Conservation (phyloP, 30 jellyfish, hydroid and myxozoan species). For the Chrysaora quinquecirrha region DNA sequence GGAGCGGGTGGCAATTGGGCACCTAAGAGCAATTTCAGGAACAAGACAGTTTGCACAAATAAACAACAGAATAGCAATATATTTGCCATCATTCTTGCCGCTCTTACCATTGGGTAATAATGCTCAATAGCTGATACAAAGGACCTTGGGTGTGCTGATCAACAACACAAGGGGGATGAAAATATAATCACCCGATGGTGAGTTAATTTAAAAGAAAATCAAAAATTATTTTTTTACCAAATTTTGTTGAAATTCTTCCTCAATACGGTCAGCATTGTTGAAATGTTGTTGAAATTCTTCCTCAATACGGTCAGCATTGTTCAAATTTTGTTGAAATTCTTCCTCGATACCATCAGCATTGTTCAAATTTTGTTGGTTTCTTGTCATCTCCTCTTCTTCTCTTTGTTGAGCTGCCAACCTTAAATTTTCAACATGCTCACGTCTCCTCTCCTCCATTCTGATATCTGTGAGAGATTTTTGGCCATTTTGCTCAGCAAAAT, state of each 20-base stretch:
- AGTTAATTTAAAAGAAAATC: too few species aligned
- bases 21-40: too few species aligned
- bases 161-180: too few species aligned
- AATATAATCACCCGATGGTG: too few species aligned
- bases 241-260: not conserved
- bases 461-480: conserved; percentile 71
- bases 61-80: too few species aligned
- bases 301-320: not conserved
- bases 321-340: not conserved
- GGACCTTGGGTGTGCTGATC: too few species aligned
- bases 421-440: conserved; percentile 73
- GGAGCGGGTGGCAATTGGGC: too few species aligned
- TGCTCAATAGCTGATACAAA: too few species aligned
- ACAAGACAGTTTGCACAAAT: too few species aligned
- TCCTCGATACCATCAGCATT: not conserved
- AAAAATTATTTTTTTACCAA: not conserved
- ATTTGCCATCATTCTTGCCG: too few species aligned
- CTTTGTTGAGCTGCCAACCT: conserved; percentile 79
- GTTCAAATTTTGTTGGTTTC: conserved; percentile 9
- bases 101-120: too few species aligned
- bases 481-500: conserved; percentile 90
- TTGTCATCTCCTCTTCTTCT: conserved; percentile 56
- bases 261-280: not conserved
- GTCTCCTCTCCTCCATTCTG: conserved; percentile 62
- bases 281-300: not conserved